Percentiles rank a stretch among this genome's conserved stretches.
These are phyloP conservation scores for Eugnorisma glareosa DNA, from an alignment of 2,888 invertebrate species.

Conservation along the genomic window DNA sequence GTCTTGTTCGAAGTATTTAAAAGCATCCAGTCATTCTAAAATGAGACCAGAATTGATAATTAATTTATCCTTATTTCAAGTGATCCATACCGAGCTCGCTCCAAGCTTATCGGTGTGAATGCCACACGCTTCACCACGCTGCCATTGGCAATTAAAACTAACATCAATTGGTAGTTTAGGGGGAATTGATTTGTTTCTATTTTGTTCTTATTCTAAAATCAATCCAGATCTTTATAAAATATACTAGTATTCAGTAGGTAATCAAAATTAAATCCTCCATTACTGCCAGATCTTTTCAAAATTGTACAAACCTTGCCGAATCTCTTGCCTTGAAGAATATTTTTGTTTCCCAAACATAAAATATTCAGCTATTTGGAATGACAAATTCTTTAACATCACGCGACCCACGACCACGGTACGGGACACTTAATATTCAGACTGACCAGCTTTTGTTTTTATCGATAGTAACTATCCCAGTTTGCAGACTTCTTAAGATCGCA, in stretches of 20 bases:
- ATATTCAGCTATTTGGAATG: constrained; percentile 18
- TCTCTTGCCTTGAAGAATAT: constrained; percentile 22
- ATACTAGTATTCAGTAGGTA: neutral
- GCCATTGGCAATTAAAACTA: constrained; percentile 71
- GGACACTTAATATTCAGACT: constrained; percentile 59
- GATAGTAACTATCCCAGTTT: constrained; percentile 58
- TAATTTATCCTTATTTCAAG: constrained; percentile 55
- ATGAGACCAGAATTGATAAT: constrained; percentile 48
- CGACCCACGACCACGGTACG: constrained; percentile 59
- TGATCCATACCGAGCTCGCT: constrained; percentile 64
- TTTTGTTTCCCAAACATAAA: constrained; percentile 20
- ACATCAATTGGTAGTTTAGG: constrained; percentile 53
- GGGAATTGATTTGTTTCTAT: constrained; percentile 33
- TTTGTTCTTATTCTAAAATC: neutral
- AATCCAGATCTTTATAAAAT: neutral
- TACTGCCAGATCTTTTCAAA: constrained; percentile 25
- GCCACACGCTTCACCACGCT: constrained; percentile 75
- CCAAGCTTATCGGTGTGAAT: constrained; percentile 71
- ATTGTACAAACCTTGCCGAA: constrained; percentile 20
- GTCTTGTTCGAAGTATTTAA: constrained; percentile 37
- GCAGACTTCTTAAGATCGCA: constrained; percentile 74
- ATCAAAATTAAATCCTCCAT: constrained; percentile 25
- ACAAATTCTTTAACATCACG: constrained; percentile 27
- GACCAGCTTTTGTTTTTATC: constrained; percentile 58
- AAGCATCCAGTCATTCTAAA: constrained; percentile 54